Conservation (phyloP, 2,797 vertebrate genomes). For the Myoxocephalus aenaeus region DNA sequence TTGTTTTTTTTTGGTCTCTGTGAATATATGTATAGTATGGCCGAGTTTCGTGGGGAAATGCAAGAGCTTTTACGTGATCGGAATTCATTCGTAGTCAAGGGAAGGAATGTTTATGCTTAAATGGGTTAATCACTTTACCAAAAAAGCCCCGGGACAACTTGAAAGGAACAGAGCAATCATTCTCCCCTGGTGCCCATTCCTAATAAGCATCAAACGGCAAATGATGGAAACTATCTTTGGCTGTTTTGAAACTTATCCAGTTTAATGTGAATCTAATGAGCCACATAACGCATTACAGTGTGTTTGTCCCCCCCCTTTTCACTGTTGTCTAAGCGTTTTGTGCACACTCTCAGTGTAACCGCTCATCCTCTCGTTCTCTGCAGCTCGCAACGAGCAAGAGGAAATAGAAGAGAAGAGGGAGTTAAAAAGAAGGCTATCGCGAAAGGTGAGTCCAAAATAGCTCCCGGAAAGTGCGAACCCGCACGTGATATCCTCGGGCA, state of each 20-base stretch:
- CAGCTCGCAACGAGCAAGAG: conserved; percentile 98
- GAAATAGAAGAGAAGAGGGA: conserved; percentile 98
- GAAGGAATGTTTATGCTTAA: conserved; percentile 27
- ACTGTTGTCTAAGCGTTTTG: conserved; percentile 34
- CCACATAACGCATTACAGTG: conserved; percentile 49
- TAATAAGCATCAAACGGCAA: conserved; percentile 60
- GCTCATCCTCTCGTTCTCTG: conserved; percentile 62
- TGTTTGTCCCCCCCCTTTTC: conserved; percentile 37
- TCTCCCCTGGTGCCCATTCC: conserved; percentile 49
- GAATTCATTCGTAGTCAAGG: conserved; percentile 8
- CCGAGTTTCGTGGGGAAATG: conserved; percentile 2
- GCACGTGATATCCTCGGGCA: conserved; percentile 28
- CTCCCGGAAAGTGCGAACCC: conserved; percentile 51
- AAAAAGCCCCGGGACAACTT: conserved; percentile 41
- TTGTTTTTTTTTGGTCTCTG: background rate
- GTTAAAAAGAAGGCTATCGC: conserved; percentile 93
- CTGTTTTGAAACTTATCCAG: conserved; percentile 43
- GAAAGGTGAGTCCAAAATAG: conserved; percentile 89
- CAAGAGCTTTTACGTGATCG: background rate
- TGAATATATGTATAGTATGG: background rate
- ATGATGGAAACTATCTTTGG: conserved; percentile 58
- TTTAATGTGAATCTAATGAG: conserved; percentile 61
- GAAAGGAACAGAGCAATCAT: conserved; percentile 48
- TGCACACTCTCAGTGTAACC: conserved; percentile 20
- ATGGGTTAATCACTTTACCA: conserved; percentile 51